Evolutionary conservation across 1,140 invertebrate genomes (phyloP), one percentile per base, ranked within the genome.

Genomic region (Drosophila jambulina): DNA sequence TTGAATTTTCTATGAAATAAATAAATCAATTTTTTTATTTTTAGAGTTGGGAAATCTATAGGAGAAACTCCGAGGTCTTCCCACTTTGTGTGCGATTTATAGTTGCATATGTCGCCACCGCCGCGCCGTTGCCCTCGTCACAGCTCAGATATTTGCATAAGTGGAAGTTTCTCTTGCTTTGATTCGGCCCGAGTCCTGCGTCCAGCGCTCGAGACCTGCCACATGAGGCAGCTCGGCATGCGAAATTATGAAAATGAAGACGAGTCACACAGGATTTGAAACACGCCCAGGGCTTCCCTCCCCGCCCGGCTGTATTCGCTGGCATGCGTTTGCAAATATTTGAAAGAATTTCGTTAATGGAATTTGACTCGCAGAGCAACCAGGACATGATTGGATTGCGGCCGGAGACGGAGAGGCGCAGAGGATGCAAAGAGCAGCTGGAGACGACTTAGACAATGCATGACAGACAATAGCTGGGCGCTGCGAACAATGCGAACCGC

Each of bases 211-310:
- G 19, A 36, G 48, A 29, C 36, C 38, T 82, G 75, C 53, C 79
- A 68, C 83, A 79, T 87, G 53, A 79, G 82, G 62, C 79, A 74
- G 46, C 34, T 43, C 48, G 42, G 56, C 46, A 60, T 75, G 75
- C 36, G 40, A 82, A 86, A 87, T 87, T 86, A 86, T 87, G 67
- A 87, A 86, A 87, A 79, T 86, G 75, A 65, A 83, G 78, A 83
- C 63, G 80, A 63, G 49, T 56, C 53, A 62, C 29, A 49, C 46
- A 25, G 27, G 64, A 48, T 27, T 38, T 40, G 45, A 40, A 25
- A 36, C 34, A 21, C 34, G 21, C 21, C 17, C 17, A 19, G 42
- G 42, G 32, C 17, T 57, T 34, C 38, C 34, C 15, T 19, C 29
- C 25, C 25, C 42, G 17, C n/a, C 27, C 27, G 10, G n/a, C 23